phyloP scores from a whole-genome alignment of 2,797 vertebrate genomes.

The Sarcophilus harrisii region DNA sequence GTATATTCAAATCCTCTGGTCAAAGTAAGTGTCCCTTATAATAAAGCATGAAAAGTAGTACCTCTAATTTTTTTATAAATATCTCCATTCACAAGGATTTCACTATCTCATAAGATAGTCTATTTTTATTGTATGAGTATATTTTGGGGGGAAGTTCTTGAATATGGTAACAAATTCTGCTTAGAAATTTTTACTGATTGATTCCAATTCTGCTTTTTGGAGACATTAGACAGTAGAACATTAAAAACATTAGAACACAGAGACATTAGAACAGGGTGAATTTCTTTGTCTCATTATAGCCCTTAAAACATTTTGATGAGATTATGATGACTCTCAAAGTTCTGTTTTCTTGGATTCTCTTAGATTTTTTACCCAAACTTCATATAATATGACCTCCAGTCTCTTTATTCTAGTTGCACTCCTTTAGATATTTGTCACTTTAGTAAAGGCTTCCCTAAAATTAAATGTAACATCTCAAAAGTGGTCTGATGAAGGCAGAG shows the following conservation, averaged over 20 bases:
- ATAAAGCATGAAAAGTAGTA: neutral
- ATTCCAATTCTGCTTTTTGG: no score
- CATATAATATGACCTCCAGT: neutral
- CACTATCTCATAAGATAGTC: neutral
- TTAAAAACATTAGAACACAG: no score
- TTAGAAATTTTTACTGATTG: no score
- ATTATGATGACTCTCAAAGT: neutral
- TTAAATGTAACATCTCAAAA: neutral
- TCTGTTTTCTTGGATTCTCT: no score
- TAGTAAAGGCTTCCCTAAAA: neutral
- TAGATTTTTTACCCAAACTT: no score
- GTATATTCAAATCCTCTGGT: neutral
- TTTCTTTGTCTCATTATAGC: neutral
- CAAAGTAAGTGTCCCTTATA: neutral
- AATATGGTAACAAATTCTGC: neutral
- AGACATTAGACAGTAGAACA: neutral
- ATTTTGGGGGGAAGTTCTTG: neutral
- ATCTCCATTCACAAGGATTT: neutral
- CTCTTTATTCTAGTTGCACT: neutral
- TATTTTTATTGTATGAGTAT: neutral
- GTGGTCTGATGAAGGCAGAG: neutral
- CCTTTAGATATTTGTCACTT: neutral
- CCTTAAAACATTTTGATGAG: neutral
- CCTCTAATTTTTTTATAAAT: neutral
- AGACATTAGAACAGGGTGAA: neutral